These are phyloP conservation scores for Calcarius ornatus DNA, from an alignment of 2,113 vertebrate genomes.

Conservation along the genomic window DNA sequence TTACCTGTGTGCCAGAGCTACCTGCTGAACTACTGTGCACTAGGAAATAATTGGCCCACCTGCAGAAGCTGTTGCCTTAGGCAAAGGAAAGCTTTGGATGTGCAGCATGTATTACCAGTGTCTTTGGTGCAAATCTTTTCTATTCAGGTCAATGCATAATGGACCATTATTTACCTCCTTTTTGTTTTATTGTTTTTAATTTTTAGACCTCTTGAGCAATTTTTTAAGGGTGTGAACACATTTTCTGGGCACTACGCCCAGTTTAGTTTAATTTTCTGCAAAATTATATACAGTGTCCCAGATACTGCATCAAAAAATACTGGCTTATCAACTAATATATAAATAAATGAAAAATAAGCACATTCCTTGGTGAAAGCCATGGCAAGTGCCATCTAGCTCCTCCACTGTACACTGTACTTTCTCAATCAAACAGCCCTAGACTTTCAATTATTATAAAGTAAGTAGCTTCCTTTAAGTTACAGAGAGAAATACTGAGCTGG, in stretches of 20 bases:
- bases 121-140: background rate
- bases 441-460: background rate
- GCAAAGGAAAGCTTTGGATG: background rate
- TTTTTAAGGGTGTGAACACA: background rate
- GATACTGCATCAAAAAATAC: background rate
- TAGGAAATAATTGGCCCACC: background rate
- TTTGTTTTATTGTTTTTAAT: background rate
- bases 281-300: constrained; percentile 6
- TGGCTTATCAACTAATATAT: background rate
- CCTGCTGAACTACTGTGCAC: background rate
- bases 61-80: background rate
- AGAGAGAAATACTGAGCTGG: background rate
- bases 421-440: background rate
- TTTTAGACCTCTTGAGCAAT: background rate
- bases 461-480: background rate
- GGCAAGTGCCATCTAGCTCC: background rate
- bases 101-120: background rate
- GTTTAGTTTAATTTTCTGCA: constrained; percentile 17
- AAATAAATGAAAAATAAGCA: background rate
- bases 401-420: background rate
- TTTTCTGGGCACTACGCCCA: background rate
- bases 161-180: background rate
- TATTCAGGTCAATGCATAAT: background rate
- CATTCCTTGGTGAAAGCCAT: background rate
- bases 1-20: background rate